Conservation (phyloP, 2,797 vertebrate species). For the Cygnus olor region DNA sequence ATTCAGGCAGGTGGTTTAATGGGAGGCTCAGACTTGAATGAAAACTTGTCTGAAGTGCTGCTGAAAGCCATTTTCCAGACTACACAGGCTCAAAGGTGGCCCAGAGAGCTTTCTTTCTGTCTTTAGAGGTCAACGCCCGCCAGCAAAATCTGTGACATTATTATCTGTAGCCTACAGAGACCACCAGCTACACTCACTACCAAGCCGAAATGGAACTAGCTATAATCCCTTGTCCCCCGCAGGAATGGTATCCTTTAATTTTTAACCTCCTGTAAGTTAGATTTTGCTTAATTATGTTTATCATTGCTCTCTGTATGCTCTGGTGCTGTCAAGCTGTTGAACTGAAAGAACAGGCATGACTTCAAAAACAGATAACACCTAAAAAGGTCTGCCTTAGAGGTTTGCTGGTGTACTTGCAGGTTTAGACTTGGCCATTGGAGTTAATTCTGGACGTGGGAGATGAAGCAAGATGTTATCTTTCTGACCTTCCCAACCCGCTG, state of each 20-base stretch:
- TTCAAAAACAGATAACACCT: background rate
- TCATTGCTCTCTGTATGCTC: background rate
- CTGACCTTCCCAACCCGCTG: too few species aligned
- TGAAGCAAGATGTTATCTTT: background rate
- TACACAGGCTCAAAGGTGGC: background rate
- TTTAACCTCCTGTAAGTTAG: constrained; percentile 5
- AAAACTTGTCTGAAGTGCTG: background rate
- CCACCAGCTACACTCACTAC: background rate
- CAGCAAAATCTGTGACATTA: background rate
- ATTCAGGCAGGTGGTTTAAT: fast-evolving
- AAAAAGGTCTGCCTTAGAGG: background rate
- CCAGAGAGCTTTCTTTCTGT: background rate
- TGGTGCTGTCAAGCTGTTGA: background rate
- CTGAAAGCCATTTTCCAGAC: background rate
- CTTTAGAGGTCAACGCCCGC: background rate
- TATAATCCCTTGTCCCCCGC: background rate
- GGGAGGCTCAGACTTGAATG: background rate
- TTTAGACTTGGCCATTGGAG: fast-evolving
- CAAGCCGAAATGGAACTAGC: background rate
- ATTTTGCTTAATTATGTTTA: constrained; percentile 24
- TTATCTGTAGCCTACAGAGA: background rate
- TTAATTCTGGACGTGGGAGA: fast-evolving
- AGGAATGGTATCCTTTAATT: background rate
- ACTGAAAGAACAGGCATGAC: background rate
- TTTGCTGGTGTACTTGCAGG: background rate